These are phyloP conservation scores for Coenonympha arcania DNA, from an alignment of 2,888 invertebrate genomes.

Conservation along the genomic window DNA sequence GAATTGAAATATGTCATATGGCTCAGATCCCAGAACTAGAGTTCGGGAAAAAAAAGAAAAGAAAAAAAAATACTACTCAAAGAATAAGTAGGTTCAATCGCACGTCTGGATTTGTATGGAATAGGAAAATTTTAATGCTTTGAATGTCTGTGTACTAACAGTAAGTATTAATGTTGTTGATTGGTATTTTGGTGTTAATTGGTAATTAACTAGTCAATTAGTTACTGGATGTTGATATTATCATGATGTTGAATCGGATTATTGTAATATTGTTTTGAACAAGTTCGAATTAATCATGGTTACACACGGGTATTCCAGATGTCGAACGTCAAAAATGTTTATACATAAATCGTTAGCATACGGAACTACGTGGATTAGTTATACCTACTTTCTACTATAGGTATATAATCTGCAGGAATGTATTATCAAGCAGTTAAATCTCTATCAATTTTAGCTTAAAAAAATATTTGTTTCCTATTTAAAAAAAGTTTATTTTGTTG, in stretches of 20 bases:
- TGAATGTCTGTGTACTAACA: constrained; percentile 1
- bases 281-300: neutral
- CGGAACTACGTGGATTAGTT: no score
- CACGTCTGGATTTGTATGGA: neutral
- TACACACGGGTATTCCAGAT: constrained; percentile 4
- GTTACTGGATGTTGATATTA: constrained; percentile 1
- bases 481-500: no score
- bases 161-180: constrained; percentile 14
- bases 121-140: constrained; percentile 5
- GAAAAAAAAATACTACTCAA: no score
- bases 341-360: no score
- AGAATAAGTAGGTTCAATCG: neutral
- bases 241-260: neutral
- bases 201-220: constrained; percentile 17
- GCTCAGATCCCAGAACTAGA: no score
- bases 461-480: no score
- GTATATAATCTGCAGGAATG: no score
- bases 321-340: neutral
- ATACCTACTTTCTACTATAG: no score
- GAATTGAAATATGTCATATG: no score
- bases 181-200: constrained; percentile 17
- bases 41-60: no score
- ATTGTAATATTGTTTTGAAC: neutral
- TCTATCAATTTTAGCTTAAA: no score
- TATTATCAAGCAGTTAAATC: no score